Conservation (phyloP, 2,797 vertebrate genomes). For the Pantherophis alleghaniensis region DNA sequence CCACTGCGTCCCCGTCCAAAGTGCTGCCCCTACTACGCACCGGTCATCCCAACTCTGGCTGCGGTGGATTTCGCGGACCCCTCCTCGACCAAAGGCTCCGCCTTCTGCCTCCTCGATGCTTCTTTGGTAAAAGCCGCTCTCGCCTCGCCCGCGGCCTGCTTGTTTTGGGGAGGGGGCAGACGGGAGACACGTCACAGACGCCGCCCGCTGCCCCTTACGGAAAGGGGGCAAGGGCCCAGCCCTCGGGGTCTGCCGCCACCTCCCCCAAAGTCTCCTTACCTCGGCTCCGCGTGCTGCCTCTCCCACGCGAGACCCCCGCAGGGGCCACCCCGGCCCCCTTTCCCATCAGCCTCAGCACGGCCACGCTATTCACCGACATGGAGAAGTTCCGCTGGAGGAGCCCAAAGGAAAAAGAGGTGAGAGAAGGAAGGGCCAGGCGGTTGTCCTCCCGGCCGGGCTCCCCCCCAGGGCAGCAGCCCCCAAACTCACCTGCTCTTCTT, state of each 20-base stretch:
- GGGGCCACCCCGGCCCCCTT: slow-evolving; percentile 81
- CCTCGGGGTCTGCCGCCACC: neutral
- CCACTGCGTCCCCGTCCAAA: fast-evolving
- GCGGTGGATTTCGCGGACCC: slow-evolving; percentile 84
- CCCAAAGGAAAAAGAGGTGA: neutral
- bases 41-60: slow-evolving; percentile 95
- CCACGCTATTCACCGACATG: slow-evolving; percentile 94
- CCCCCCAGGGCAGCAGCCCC: fast-evolving
- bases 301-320: slow-evolving; percentile 80
- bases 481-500: slow-evolving; percentile 88
- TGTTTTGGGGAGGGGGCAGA: too few relatives aligned
- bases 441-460: fast-evolving
- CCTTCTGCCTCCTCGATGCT: slow-evolving; percentile 86
- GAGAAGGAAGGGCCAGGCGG: too few relatives aligned
- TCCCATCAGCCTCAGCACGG: slow-evolving; percentile 92
- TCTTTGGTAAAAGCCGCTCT: slow-evolving; percentile 91
- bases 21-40: slow-evolving; percentile 60
- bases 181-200: neutral
- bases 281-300: slow-evolving; percentile 84
- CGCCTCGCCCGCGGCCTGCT: slow-evolving; percentile 87
- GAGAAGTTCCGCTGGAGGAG: slow-evolving; percentile 89
- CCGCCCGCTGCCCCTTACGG: fast-evolving
- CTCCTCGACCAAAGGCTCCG: slow-evolving; percentile 81
- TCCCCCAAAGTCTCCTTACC: slow-evolving; percentile 66
- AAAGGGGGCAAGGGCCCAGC: fast-evolving